These are phyloP conservation scores for Sinocyclocheilus maitianheensis DNA, from an alignment of 2,113 vertebrate genomes.

Conservation along the genomic window DNA sequence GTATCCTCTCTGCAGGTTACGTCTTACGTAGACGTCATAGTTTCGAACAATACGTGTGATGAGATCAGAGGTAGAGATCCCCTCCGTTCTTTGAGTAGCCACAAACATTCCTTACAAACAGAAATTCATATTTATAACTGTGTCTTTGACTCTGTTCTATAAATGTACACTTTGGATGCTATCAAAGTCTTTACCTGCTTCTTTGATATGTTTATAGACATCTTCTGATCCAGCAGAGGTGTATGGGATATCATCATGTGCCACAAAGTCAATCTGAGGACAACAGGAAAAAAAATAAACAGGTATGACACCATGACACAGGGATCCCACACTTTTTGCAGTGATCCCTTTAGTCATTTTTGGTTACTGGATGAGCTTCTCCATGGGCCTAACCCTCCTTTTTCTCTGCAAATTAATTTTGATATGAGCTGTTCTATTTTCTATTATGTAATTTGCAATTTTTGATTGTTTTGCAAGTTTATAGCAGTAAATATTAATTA, in stretches of 20 bases:
- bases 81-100: constrained; percentile 94
- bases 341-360: too few species aligned
- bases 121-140: background rate
- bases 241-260: constrained; percentile 97
- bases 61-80: constrained; percentile 96
- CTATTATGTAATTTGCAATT: background rate
- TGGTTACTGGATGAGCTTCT: too few species aligned
- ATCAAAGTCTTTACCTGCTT: constrained; percentile 82
- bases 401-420: background rate
- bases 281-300: background rate
- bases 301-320: background rate
- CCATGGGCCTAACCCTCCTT: too few species aligned
- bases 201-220: constrained; percentile 98
- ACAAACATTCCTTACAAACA: constrained; percentile 90
- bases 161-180: background rate
- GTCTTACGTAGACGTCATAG: constrained; percentile 94
- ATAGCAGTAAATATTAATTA: background rate
- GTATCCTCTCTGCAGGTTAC: constrained; percentile 96
- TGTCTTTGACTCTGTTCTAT: background rate
- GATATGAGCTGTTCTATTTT: background rate
- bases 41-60: constrained; percentile 96
- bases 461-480: background rate
- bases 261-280: constrained; percentile 96
- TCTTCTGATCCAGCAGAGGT: constrained; percentile 99
- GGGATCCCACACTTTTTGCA: too few species aligned